These are phyloP conservation scores for Tetragonula carbonaria DNA, from an alignment of 2,888 invertebrate genomes.

Conservation along the genomic window DNA sequence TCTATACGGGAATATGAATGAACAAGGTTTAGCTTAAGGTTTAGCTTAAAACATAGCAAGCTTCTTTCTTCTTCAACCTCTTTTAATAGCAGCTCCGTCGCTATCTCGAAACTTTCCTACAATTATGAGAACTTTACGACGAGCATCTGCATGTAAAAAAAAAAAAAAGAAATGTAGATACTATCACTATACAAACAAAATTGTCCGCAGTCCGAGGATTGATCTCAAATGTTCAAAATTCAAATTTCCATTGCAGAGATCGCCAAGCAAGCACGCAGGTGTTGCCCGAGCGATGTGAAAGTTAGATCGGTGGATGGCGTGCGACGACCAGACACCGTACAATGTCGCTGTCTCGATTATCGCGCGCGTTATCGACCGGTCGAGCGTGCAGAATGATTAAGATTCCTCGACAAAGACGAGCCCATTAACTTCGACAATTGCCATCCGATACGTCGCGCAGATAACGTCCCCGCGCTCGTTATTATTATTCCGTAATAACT, in stretches of 20 bases:
- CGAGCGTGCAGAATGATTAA: constrained; percentile 32
- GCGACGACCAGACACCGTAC: constrained; percentile 48
- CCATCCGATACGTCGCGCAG: constrained; percentile 26
- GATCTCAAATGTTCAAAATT: neutral
- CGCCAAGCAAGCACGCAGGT: constrained; percentile 47
- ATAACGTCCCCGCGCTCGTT: constrained; percentile 30
- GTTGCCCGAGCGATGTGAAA: constrained; percentile 49
- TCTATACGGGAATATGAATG: too few species aligned
- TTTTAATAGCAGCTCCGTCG: too few species aligned
- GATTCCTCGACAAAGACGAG: constrained; percentile 36
- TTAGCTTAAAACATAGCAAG: too few species aligned
- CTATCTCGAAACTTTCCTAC: too few species aligned
- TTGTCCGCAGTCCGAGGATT: neutral
- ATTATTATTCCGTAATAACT: constrained; percentile 36
- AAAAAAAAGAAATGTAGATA: too few species aligned
- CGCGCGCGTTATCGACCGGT: constrained; percentile 52
- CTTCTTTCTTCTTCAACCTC: too few species aligned
- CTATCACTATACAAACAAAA: neutral
- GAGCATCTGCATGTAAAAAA: too few species aligned
- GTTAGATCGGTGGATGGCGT: constrained; percentile 40
- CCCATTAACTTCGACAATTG: constrained; percentile 28
- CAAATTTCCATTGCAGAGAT: neutral
- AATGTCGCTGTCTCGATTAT: constrained; percentile 47
- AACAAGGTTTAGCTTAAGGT: too few species aligned
- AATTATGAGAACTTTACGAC: too few species aligned